Evolutionary conservation across 1,140 invertebrate genomes (phyloP), one percentile per base, ranked within the genome.

Genomic region (Thaumatotibia leucotreta): DNA sequence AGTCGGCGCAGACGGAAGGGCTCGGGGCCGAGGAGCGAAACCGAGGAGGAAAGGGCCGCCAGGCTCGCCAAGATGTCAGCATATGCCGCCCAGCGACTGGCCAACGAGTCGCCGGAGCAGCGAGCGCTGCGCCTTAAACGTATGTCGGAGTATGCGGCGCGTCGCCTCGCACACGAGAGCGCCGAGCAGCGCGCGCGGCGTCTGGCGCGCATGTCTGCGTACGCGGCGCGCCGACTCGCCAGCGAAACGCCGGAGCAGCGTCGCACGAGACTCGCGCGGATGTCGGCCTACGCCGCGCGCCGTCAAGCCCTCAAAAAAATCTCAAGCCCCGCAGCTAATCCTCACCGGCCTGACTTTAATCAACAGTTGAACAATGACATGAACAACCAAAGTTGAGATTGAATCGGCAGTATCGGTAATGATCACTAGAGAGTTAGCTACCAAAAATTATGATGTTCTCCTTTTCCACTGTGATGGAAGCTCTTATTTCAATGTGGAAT

Each of bases 91-190:
- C 89, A 82, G 73, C 88, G 92, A 29, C 82, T 93, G 2, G 92
- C 92, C 1, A 93, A 93, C 65, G 92, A 93, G 70, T 88, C 88
- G 17, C 91, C 91, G 1, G 92, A 92, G 22, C 92, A 93, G 73
- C 88, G 92, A 0, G 82, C 87, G 4, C 32, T 73, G 2, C 85
- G 92, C 0, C 75, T 93, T 2, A 80, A 77, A 66, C 80, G 86
- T 11, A 91, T 91, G 89, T 90, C 89, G 0, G 88, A 82, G 52
- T 91, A 90, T 71, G 83, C 89, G 11, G 84, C 89, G 3, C 82
- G 76, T 58, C 68, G 88, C 22, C 67, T 93, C 24, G 89, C 92
- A 2, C 82, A 88, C 45, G 92, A 93, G 70, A 89, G 91, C 11
- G 75, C 77, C 14, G 91, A 93, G 35, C 92, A 93, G 66, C 82